Conservation (phyloP, 92 coral and sea anemone genomes). For the Paramuricea clavata region DNA sequence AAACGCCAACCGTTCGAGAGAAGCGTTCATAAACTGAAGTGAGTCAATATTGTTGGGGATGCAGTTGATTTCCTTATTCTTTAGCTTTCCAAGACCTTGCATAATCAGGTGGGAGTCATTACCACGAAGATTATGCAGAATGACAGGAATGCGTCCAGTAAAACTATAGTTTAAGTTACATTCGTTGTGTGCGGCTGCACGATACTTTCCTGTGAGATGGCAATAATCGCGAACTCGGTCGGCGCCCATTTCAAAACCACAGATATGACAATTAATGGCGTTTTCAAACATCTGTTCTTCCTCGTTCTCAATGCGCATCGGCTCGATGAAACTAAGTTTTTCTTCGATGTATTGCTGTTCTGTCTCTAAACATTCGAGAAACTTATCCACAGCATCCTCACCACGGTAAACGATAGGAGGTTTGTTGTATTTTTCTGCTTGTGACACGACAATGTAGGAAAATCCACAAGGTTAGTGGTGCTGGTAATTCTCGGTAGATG, state of each 20-base stretch:
- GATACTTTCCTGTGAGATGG: conserved; percentile 35
- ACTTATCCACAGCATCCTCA: conserved; percentile 6
- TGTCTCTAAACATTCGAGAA: neutral
- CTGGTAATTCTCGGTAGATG: conserved; percentile 38
- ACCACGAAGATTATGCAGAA: conserved; percentile 32
- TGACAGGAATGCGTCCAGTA: conserved; percentile 35
- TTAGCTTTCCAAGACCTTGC: conserved; percentile 65
- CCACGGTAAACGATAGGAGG: conserved; percentile 19
- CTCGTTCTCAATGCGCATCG: conserved; percentile 39
- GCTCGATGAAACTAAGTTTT: conserved; percentile 25
- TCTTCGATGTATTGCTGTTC: conserved; percentile 7
- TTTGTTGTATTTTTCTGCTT: conserved; percentile 5
- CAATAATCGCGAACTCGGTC: conserved; percentile 37
- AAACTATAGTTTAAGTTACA: conserved; percentile 53
- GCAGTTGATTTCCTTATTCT: conserved; percentile 43
- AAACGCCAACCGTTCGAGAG: conserved; percentile 41
- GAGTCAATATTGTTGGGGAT: conserved; percentile 72
- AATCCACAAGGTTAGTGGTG: conserved; percentile 62
- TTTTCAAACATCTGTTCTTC: conserved; percentile 58
- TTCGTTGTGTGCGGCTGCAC: conserved; percentile 47
- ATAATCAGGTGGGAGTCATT: conserved; percentile 67
- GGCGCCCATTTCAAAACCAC: conserved; percentile 31
- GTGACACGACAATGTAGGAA: conserved; percentile 39
- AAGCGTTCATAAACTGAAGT: conserved; percentile 50
- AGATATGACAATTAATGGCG: conserved; percentile 52